Base-by-base conservation (phyloP, 1,140 invertebrate genomes). In the Lepidurus arcticus region DNA sequence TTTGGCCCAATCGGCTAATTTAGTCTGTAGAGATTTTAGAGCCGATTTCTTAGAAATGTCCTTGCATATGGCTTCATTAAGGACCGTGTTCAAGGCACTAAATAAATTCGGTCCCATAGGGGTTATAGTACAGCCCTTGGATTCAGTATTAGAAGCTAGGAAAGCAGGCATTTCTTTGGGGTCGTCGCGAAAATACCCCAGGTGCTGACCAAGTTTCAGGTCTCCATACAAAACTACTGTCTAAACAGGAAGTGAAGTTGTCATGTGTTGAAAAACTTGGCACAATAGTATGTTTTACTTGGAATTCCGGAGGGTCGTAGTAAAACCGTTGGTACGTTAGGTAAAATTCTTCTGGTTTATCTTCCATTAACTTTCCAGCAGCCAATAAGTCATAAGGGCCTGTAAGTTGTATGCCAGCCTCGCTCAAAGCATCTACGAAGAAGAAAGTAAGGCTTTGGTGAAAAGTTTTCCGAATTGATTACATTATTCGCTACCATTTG, bases 241-340 rank as follows among this genome's bases (percentile, higher is more conserved):
- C 53, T 65, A 21, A 34, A 34, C 45, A 47, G 45, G 45, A 16
- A 7, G 21, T 11, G 13, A 65, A 21, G 21, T 65, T 21, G 21
- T n/a, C 53, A 21, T 13, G 6, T 47, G 16, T 47, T 47, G 10
- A 47, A 11, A 7, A 47, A 10, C 10, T 47, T 47, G 7, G 45
- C 45, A 3, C 45, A 11, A 11, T 47, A 47, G 44, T 86, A 81
- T 73, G 85, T 87, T 78, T 84, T 87, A 91, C 90, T 86, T 93
- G 92, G 85, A 97, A 95, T 86, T 98, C 95, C 45, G 96, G 95
- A 73, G 94, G 93, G 88, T 98, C 96, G 86, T 93, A 96, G 85
- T 90, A 97, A 86, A 93, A 97, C 82, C 96, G 88, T 91, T 93
- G 97, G 84, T 97, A 94, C 45, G 90, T 84, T 80, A 96, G 78